Percentiles rank a stretch among this genome's conserved stretches.
Evolutionary conservation across 2,113 vertebrate genomes (phyloP).

Genomic region (Neofelis nebulosa): DNA sequence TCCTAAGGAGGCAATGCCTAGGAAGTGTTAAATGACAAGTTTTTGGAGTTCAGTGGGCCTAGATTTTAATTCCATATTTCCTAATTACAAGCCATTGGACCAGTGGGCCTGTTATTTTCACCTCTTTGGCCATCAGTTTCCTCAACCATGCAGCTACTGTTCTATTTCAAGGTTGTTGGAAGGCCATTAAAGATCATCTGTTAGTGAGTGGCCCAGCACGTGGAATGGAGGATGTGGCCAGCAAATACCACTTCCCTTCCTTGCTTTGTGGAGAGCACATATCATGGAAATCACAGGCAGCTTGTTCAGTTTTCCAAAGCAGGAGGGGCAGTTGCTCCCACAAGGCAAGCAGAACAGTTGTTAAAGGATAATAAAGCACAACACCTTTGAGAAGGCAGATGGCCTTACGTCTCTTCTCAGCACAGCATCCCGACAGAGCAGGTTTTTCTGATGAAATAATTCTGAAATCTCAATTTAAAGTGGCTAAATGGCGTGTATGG

Average conservation of each 20-base stretch:
- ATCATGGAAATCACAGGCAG: neutral
- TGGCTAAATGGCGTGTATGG: neutral
- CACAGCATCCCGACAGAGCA: neutral
- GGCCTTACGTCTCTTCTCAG: neutral
- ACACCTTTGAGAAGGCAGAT: neutral
- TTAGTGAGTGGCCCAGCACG: fast-evolving
- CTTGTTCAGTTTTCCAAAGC: neutral
- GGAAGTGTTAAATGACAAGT: neutral
- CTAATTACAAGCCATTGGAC: neutral
- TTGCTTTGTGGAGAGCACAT: neutral
- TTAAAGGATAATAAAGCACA: neutral
- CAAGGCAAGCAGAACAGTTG: neutral
- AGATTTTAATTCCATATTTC: neutral
- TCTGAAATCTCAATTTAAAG: neutral
- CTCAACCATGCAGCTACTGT: neutral
- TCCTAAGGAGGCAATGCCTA: neutral
- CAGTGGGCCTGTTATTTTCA: neutral
- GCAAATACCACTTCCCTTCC: fast-evolving
- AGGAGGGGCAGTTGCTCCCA: neutral
- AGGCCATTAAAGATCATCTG: neutral
- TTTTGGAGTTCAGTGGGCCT: neutral
- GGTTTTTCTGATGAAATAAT: neutral
- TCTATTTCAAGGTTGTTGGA: neutral
- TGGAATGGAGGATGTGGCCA: fast-evolving
- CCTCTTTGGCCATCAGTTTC: neutral